Evolutionary conservation across 1,140 invertebrate species (phyloP).

Genomic region (Drosophila subpulchrella): DNA sequence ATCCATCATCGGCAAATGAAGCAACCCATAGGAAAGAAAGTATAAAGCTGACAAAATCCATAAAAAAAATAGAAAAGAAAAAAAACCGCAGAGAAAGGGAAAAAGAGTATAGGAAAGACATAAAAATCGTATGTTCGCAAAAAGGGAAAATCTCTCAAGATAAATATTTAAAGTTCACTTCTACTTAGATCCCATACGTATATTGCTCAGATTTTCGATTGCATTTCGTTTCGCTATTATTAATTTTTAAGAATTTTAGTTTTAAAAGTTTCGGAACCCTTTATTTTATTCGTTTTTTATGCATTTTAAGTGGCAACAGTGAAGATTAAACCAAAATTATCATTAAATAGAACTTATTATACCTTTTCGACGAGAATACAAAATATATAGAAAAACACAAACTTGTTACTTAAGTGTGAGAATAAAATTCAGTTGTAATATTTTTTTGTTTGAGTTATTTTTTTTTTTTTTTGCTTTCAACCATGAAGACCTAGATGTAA

Average conservation of each 20-base stretch:
- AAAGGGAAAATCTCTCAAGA: background rate
- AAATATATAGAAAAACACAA: background rate
- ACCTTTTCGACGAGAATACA: constrained; percentile 6
- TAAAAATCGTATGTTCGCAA: constrained; percentile 7
- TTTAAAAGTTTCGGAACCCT: constrained; percentile 4
- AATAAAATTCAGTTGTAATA: constrained; percentile 24
- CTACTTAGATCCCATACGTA: constrained; percentile 8
- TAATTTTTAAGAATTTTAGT: background rate
- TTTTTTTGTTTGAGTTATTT: background rate
- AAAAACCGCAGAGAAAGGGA: constrained; percentile 2
- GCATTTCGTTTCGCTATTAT: constrained; percentile 11
- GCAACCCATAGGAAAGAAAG: background rate
- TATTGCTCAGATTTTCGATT: constrained; percentile 26
- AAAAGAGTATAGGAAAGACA: background rate
- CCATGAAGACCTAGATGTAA: constrained; percentile 17
- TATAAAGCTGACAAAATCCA: constrained; percentile 8
- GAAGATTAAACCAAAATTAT: constrained; percentile 5
- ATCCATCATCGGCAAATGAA: constrained; percentile 10
- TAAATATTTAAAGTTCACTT: constrained; percentile 1
- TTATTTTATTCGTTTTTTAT: constrained; percentile 5
- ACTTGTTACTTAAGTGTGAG: constrained; percentile 1
- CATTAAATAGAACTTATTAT: background rate
- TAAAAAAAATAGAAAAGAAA: background rate
- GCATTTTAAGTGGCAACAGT: constrained; percentile 9
- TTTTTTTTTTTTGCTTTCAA: background rate